phyloP scores from a whole-genome alignment of 2,888 invertebrate genomes.

The Keiferia lycopersicella region DNA sequence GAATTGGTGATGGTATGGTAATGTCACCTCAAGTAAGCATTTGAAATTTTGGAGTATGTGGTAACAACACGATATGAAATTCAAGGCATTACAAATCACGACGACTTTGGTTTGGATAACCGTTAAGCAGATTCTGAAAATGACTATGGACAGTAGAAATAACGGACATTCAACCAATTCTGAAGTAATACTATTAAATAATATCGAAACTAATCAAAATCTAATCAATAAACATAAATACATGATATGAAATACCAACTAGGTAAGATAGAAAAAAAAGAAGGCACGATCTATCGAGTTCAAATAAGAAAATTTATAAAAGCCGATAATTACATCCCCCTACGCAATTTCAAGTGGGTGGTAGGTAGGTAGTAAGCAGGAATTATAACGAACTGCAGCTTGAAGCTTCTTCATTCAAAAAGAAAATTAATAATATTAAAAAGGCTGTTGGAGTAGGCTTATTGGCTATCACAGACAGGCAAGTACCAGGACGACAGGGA shows the following conservation, averaged over 20 bases:
- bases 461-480: constrained; percentile 54
- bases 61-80: background rate
- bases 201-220: too few species aligned
- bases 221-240: background rate
- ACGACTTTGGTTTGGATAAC: background rate
- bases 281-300: background rate
- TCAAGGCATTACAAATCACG: background rate
- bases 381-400: too few species aligned
- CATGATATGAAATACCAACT: background rate
- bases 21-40: background rate
- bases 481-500: constrained; percentile 52
- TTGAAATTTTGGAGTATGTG: background rate
- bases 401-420: background rate
- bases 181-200: too few species aligned
- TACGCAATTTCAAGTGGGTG: too few species aligned
- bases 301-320: too few species aligned
- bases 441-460: constrained; percentile 37
- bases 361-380: too few species aligned
- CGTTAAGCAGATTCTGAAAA: background rate
- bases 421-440: constrained; percentile 9
- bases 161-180: too few species aligned
- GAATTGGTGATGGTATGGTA: background rate
- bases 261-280: too few species aligned
- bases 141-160: background rate
- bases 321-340: too few species aligned